Base-by-base conservation (phyloP, 2,797 vertebrate genomes). In the Paguma larvata region DNA sequence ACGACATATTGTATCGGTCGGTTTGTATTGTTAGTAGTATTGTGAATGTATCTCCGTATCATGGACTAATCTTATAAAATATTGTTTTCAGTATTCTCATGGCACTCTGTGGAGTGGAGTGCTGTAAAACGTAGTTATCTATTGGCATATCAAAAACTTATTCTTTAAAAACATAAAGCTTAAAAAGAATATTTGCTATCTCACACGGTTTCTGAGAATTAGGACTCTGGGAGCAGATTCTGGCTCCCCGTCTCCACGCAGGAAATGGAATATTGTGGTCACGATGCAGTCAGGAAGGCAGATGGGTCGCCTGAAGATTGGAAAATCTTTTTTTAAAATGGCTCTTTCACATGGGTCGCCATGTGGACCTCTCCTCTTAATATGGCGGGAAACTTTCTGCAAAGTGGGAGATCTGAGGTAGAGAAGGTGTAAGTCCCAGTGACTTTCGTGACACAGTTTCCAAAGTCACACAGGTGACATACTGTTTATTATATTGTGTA, bases 371-470 rank as follows among this genome's bases (percentile, higher is more conserved):
- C 12, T 44, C n/a, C 23, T 48, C 19, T 1, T 6, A 15, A 23
- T 1, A 21, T 2, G 41, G 34, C 13, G 1, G 75, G 30, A 11
- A 25, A 32, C 18, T 44, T 32, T 6, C 12, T 2, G 1, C 13
- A 44, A 75, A 59, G 21, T 19, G 32, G 41, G 51, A 10, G 23
- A 32, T 5, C 14, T 21, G 7, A 89, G 21, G 25, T 46, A 34
- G 56, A 48, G 34, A 3, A 38, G 18, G 68, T 18, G 0, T 14
- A 25, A 12, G 18, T 48, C 62, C 44, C 10, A 3, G 10, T 2
- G 53, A 23, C 25, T 25, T 27, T 23, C 19, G 38, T 32, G 16
- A 3, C 21, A 19, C 5, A 4, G 19, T 16, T 63, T 82, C 32
- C 59, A 13, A 27, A 63, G 46, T 27, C 62, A 19, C n/a, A 16